A percentile compares a stretch with the other conserved stretches of the same genome.
phyloP scores from a whole-genome alignment of 2,888 invertebrate genomes.

The Brachypalpus laphriformis region DNA sequence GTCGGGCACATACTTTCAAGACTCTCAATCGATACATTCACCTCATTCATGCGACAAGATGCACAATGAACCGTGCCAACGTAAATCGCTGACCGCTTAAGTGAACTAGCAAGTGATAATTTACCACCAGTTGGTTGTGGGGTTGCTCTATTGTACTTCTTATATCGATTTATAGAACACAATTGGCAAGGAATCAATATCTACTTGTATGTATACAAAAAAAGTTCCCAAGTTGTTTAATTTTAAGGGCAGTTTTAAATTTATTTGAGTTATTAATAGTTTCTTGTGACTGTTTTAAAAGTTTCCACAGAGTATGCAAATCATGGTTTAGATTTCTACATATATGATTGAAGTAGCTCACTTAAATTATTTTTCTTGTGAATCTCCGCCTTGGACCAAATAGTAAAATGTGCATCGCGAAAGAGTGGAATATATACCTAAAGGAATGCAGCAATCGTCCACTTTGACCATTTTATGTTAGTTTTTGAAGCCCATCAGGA shows the following conservation, averaged over 20 bases:
- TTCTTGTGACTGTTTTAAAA: too few species aligned
- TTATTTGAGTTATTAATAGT: background rate
- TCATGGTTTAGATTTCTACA: too few species aligned
- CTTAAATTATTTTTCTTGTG: too few species aligned
- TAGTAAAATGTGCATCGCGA: too few species aligned
- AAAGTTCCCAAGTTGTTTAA: background rate
- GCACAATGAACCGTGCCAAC: slow-evolving; percentile 37
- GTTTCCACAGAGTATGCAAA: too few species aligned
- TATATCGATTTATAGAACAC: slow-evolving; percentile 27
- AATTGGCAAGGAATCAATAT: slow-evolving; percentile 29
- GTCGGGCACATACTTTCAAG: slow-evolving; percentile 26
- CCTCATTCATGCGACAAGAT: slow-evolving; percentile 30
- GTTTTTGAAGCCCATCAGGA: too few species aligned
- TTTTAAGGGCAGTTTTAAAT: background rate
- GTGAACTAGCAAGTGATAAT: slow-evolving; percentile 35
- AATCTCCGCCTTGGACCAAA: too few species aligned
- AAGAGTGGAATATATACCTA: too few species aligned
- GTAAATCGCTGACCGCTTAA: slow-evolving; percentile 57
- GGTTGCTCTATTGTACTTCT: background rate
- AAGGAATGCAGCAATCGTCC: too few species aligned
- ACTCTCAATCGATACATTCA: slow-evolving; percentile 35
- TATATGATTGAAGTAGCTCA: too few species aligned
- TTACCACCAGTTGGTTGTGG: slow-evolving; percentile 17
- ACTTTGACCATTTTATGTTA: too few species aligned
- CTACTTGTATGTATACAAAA: background rate